A percentile compares a stretch with the other conserved stretches of the same genome.
Conservation (phyloP, 2,888 invertebrate genomes). For the Philereme vetulata region DNA sequence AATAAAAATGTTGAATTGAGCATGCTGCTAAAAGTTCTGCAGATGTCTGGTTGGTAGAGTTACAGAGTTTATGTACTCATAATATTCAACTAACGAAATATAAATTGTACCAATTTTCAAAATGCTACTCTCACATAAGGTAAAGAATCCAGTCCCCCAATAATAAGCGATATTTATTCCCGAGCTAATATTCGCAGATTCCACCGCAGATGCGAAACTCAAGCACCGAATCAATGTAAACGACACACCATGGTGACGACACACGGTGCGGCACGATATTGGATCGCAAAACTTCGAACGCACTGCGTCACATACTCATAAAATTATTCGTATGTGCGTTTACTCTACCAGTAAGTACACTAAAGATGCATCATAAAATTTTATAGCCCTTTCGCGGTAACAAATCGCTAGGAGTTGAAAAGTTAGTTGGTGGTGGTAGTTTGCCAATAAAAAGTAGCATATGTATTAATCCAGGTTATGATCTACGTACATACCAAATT, state of each 20-base stretch:
- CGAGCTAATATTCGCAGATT: conserved; percentile 10
- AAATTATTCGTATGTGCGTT: too few species aligned
- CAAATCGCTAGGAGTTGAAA: too few species aligned
- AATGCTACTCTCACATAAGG: neutral
- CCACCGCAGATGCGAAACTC: conserved; percentile 43
- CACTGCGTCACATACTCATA: neutral
- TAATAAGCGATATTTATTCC: conserved; percentile 19
- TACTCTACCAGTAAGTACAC: too few species aligned
- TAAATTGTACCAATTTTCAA: neutral
- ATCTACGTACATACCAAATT: too few species aligned
- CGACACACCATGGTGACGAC: conserved; percentile 46
- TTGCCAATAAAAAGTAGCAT: too few species aligned
- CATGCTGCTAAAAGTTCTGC: too few species aligned
- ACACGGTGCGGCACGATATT: conserved; percentile 9
- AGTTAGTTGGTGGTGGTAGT: too few species aligned
- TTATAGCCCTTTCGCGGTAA: too few species aligned
- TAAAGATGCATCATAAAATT: too few species aligned
- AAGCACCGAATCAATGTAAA: conserved; percentile 58
- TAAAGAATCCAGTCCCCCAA: conserved; percentile 6
- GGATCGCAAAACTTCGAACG: neutral
- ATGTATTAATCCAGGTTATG: too few species aligned
- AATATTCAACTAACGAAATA: neutral
- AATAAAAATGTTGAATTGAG: too few species aligned
- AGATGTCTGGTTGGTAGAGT: neutral
- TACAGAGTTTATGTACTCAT: neutral